Base-by-base conservation (phyloP, 1,140 invertebrate species). In the Centruroides sculpturatus region DNA sequence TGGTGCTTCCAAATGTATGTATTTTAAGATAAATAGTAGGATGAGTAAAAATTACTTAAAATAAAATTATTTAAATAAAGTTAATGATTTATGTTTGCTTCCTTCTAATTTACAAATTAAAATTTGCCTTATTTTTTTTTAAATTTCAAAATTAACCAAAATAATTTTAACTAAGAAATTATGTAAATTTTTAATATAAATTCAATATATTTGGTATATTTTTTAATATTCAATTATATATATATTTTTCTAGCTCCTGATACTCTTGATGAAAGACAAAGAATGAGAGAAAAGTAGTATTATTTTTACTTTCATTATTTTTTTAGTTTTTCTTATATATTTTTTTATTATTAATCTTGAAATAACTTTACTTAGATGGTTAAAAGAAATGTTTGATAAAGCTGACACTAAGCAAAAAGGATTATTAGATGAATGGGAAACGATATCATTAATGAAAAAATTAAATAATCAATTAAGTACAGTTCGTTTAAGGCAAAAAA, bases 381-480 rank as follows among this genome's bases (percentile, higher is more conserved):
- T 82, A 55, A 67, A 71, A 63, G 75, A 79, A 57, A 73, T 79
- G 65, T 83, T 83, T 67, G 70, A 77, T 60, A 68, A 75, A 51
- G 77, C 78, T 5, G 75, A 79, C 57, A 68, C 69, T 8, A 74
- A 79, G 35, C 67, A 73, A 9, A 71, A 70, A 53, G 77, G 78
- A n/a, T 67, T 72, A 52, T 67, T 82, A 23, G 75, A 78, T 62
- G 78, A 81, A 67, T 69, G 68, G 35, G 73, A 79, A 55, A 77
- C 80, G 5, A 75, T 81, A 41, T 70, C 72, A 41, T 69, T 81
- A 34, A 77, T 83, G 68, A 74, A 76, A 50, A 72, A 74, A 58
- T 71, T 83, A 13, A 81, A 80, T 67, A 71, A 67, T 55, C 74
- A 77, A 57, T 70, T 81, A 13, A 71, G 74, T 47, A 71, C 74